These are phyloP conservation scores for Hyposoter didymator DNA, from an alignment of 2,888 invertebrate species.

Conservation along the genomic window DNA sequence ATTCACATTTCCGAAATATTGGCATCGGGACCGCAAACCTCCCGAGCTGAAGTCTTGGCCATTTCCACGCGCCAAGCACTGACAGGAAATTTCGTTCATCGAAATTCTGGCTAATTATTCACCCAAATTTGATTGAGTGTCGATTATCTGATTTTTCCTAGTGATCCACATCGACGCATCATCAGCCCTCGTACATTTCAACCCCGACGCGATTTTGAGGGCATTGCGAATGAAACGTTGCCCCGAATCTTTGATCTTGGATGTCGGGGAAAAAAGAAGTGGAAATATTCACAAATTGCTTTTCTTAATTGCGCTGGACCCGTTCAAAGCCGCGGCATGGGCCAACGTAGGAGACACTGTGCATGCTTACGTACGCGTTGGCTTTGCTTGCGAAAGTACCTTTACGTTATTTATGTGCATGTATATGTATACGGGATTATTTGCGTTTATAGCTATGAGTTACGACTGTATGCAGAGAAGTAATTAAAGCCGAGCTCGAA, in stretches of 20 bases:
- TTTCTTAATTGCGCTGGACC: conserved; percentile 14
- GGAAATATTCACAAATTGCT: conserved; percentile 10
- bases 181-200: not conserved
- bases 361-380: conserved; percentile 1
- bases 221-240: not conserved
- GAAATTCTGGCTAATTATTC: not conserved
- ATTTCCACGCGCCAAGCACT: not conserved
- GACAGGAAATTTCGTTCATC: not conserved
- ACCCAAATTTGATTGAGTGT: not conserved
- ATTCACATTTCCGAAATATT: not conserved
- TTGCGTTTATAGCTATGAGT: conserved; percentile 61
- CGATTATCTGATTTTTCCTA: not conserved
- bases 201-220: not conserved
- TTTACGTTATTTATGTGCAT: conserved; percentile 6
- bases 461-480: conserved; percentile 61
- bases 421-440: conserved; percentile 34
- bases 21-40: not conserved
- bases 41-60: not conserved
- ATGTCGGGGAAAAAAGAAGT: not conserved
- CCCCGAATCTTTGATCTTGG: not conserved
- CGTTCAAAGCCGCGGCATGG: conserved; percentile 1
- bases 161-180: not conserved
- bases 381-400: conserved; percentile 37
- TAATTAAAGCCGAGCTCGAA: conserved; percentile 47
- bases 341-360: conserved; percentile 14